phyloP scores from a whole-genome alignment of 2,113 vertebrate species.

The Chloropsis cyanopogon region DNA sequence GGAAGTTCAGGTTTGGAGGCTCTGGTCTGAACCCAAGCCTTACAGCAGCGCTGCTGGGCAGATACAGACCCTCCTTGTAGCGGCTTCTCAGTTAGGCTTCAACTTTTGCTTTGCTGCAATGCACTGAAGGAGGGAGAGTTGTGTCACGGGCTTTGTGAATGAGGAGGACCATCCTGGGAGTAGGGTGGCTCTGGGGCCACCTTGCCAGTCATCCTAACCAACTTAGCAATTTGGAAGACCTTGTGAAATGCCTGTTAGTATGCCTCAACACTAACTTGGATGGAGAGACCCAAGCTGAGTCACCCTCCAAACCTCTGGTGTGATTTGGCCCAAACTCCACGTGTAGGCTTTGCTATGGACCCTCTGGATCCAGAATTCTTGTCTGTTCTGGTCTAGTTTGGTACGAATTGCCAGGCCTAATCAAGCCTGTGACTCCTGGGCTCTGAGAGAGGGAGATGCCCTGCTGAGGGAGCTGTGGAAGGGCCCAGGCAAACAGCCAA shows the following conservation, averaged over 20 bases:
- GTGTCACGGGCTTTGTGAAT: accelerated
- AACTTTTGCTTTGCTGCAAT: not conserved
- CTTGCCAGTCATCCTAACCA: accelerated
- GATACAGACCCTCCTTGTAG: accelerated
- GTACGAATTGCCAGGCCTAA: not conserved
- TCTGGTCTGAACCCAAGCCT: not conserved
- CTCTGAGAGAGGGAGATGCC: not conserved
- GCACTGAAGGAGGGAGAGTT: not conserved
- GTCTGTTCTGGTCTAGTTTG: not conserved
- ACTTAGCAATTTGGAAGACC: not conserved
- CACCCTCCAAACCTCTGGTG: not conserved
- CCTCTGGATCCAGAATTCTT: not conserved
- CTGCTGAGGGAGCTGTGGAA: not conserved
- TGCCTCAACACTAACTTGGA: not conserved
- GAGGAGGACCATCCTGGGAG: not conserved
- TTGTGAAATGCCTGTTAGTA: not conserved
- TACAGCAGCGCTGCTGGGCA: not conserved
- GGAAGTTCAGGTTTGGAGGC: not conserved
- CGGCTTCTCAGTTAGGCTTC: not conserved
- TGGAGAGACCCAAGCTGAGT: not conserved
- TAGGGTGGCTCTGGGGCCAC: not conserved
- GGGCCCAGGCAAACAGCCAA: not conserved
- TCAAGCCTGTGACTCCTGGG: not conserved
- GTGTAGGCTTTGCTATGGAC: not conserved
- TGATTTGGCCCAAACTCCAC: not conserved